Base-by-base conservation (phyloP, 1,140 invertebrate genomes). In the Cyclargus thomasi region DNA sequence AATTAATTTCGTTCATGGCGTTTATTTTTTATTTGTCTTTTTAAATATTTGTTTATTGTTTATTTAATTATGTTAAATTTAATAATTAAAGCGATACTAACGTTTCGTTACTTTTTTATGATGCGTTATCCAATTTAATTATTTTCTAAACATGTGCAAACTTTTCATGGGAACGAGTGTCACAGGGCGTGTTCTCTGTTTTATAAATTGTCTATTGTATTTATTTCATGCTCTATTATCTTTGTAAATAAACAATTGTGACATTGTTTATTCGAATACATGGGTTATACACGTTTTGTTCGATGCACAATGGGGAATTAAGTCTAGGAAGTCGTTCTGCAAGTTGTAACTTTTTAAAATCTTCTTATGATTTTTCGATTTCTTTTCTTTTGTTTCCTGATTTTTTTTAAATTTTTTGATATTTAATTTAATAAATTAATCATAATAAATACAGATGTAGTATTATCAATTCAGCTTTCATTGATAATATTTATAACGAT, bases 151-250 rank as follows among this genome's bases (percentile, higher is more conserved):
- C 53, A 18, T 57, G 55, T 57, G 18, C 55, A 3, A 18, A 22
- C 20, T 7, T 10, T 20, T 20, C 55, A 20, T 21, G 55, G 55
- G 17, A 59, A 59, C 20, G 18, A 20, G 1, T 59, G 55, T 11
- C 18, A 59, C 20, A 18, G 18, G 18, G 17, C 18, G 55, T 20
- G 17, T 18, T 20, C 18, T 20, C 18, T 20, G 20, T 22, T 59
- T 22, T 59, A 20, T 82, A 80, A 83, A 80, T 70, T 75, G 76
- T 65, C 78, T 62, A 82, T 85, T 86, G 81, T 86, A 73, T 79
- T 70, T 69, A 70, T 78, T 76, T 78, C 72, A 83, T 72, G 85
- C 74, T 75, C 70, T 76, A 87, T 82, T 85, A 20, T 59, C n/a
- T 59, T 59, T 18, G 18, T 59, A 59, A 59, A 59, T 59, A 59